Evolutionary conservation across 2,113 vertebrate genomes (phyloP).

Genomic region (Bos taurus): DNA sequence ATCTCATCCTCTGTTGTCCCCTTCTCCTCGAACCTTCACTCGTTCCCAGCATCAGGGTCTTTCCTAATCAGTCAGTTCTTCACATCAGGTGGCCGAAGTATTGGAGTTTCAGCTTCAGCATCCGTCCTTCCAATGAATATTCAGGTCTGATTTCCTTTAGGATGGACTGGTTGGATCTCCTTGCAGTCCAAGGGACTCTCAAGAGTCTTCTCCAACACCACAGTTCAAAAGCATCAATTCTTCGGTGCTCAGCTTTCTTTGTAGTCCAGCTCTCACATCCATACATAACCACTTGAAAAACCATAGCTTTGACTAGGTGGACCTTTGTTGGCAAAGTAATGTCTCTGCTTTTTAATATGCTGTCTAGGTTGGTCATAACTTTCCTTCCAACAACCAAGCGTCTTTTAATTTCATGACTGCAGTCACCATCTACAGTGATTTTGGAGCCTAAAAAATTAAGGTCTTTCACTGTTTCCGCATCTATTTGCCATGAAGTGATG

Average conservation of each 20-base stretch:
- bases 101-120: neutral
- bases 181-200: neutral
- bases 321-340: neutral
- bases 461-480: neutral
- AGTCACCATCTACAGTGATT: neutral
- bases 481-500: neutral
- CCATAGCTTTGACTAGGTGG: neutral
- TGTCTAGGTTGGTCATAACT: neutral
- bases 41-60: neutral
- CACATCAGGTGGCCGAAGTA: neutral
- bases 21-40: neutral
- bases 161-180: neutral
- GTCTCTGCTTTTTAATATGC: neutral
- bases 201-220: neutral
- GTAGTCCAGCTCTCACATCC: neutral
- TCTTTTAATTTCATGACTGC: neutral
- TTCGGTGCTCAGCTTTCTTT: fast-evolving
- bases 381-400: neutral
- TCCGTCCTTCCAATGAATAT: neutral
- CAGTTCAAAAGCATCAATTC: neutral
- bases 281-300: neutral
- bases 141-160: neutral
- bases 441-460: neutral
- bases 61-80: neutral
- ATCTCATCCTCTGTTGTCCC: neutral